phyloP scores from a whole-genome alignment of 2,888 invertebrate genomes.

The Eupithecia insigniata region DNA sequence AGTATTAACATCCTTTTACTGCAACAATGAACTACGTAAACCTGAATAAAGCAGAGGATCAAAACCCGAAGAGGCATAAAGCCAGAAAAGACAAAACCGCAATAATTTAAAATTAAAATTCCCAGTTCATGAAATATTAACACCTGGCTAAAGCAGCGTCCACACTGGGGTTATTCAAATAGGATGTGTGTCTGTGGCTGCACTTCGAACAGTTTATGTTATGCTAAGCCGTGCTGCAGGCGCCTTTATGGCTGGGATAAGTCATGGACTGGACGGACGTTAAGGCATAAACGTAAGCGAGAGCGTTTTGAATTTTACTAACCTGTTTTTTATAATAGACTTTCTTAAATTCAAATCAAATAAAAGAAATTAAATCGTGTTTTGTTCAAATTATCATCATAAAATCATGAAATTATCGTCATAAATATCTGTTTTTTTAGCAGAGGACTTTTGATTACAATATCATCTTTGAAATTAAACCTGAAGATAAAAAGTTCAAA shows the following conservation, averaged over 20 bases:
- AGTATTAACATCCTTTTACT: no score
- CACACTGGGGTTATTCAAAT: conserved; percentile 66
- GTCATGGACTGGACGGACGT: conserved; percentile 32
- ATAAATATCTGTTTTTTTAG: not conserved
- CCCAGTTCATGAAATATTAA: conserved; percentile 77
- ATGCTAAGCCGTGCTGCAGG: conserved; percentile 65
- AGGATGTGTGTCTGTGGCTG: conserved; percentile 54
- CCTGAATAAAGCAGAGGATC: not conserved
- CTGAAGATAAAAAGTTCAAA: not conserved
- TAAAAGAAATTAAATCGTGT: not conserved
- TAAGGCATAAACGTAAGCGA: conserved; percentile 36
- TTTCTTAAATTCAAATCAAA: not conserved
- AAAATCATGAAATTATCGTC: no score
- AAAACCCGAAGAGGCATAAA: conserved; percentile 13
- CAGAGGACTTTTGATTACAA: not conserved
- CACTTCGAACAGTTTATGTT: conserved; percentile 60
- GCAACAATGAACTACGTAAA: not conserved
- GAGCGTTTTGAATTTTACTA: conserved; percentile 13
- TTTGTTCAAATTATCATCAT: no score
- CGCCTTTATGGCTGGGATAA: conserved; percentile 48
- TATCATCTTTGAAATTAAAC: not conserved
- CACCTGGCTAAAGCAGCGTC: conserved; percentile 58
- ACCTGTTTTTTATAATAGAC: not conserved
- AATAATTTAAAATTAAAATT: conserved; percentile 70
- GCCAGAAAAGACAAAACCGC: conserved; percentile 21